Evolutionary conservation across 2,113 vertebrate genomes (phyloP).

Genomic region (Ochotona curzoniae): DNA sequence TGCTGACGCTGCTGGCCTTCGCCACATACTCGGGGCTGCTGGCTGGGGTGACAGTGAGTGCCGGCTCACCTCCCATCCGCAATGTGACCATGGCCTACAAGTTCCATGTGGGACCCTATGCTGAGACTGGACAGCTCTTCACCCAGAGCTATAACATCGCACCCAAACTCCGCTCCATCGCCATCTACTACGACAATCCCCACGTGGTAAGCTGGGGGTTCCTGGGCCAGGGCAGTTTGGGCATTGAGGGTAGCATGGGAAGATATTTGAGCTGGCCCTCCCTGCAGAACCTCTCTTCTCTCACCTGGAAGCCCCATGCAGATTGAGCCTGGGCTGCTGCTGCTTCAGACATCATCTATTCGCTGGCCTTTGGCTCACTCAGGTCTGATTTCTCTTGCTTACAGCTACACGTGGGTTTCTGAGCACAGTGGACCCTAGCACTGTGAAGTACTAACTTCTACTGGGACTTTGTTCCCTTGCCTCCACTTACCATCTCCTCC

Average conservation of each 20-base stretch:
- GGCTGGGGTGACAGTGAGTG: conserved; percentile 88
- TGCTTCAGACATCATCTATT: background rate
- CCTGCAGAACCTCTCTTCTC: background rate
- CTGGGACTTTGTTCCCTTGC: background rate
- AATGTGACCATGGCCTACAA: conserved; percentile 93
- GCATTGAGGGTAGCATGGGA: background rate
- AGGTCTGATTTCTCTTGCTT: background rate
- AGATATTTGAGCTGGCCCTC: background rate
- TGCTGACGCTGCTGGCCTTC: conserved; percentile 88
- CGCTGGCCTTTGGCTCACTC: background rate
- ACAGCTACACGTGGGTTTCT: background rate
- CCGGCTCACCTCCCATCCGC: conserved; percentile 90
- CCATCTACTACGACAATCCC: conserved; percentile 94
- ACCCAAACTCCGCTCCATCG: conserved; percentile 89
- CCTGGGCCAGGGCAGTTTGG: background rate
- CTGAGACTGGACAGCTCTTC: conserved; percentile 89
- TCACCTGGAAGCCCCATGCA: background rate
- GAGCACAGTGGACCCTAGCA: background rate
- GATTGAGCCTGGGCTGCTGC: background rate
- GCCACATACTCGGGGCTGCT: conserved; percentile 91
- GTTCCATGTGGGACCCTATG: conserved; percentile 91
- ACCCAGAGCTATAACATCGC: conserved; percentile 91
- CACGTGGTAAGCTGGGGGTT: conserved; percentile 88
- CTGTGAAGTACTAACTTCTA: background rate
- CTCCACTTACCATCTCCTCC: background rate